Evolutionary conservation across 37 sponge, comb jelly and placozoan species (phyloP), one percentile per base, ranked within the genome.

Genomic region (Theonella swinhoei): DNA sequence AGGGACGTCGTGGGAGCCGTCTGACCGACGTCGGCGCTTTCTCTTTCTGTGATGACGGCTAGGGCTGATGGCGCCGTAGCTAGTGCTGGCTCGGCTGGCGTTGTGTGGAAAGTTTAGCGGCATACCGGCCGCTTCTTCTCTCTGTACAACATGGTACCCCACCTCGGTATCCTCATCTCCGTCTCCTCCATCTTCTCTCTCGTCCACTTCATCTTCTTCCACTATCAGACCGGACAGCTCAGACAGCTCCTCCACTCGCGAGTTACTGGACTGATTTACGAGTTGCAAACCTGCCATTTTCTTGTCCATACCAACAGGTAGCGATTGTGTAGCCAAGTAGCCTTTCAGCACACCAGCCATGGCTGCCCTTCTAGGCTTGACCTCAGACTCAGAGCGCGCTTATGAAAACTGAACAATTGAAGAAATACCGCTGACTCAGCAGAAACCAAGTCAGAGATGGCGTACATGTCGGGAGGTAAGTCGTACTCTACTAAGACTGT

Each of bases 391-490:
- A 58, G 19, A 58, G 11, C 11, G 60, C 60, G 11, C 8, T 25
- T 25, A 28, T 9, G 24, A 25, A 28, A 67, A 25, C 24, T 26
- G 24, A 25, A 9, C 9, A 25, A 26, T 67, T 25, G 30, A 25
- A 25, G 11, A 67, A 67, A 25, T 28, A 67, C 9, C 9, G 66
- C 66, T 65, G 66, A 65, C 29, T 65, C 66, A 65, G 66, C 66
- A 28, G 33, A 70, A 30, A 35, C 71, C 22, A 5, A 5, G 20
- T 70, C 71, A 30, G 1, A 42, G 3, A 79, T 79, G 59, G 33
- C 79, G 68, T 66, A 38, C 65, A 61, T 74, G 32, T 64, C 41
- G 73, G 22, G 34, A 62, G 74, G 38, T 33, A 42, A 4, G 33
- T 20, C 47, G 69, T 3, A 30, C 35, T 3, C 33, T 8, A 22